These are phyloP conservation scores for Heliconius aoede DNA, from an alignment of 2,888 invertebrate genomes.

Conservation along the genomic window DNA sequence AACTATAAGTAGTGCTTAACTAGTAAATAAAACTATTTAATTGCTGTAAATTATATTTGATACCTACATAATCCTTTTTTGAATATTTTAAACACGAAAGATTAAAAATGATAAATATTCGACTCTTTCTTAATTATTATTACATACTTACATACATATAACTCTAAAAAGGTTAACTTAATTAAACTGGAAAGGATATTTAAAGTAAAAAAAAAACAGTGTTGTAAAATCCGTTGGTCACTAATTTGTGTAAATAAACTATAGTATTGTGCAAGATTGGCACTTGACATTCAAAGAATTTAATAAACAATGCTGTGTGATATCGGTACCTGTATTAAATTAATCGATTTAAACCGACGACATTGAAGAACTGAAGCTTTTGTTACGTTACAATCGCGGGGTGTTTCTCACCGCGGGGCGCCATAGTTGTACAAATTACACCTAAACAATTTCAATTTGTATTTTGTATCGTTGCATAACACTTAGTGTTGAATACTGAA, in stretches of 20 bases:
- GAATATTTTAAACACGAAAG: no score
- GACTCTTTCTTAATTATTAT: no score
- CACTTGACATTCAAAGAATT: slow-evolving; percentile 32
- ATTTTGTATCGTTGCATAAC: slow-evolving; percentile 75
- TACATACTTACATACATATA: background rate
- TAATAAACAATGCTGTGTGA: slow-evolving; percentile 24
- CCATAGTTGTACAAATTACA: slow-evolving; percentile 60
- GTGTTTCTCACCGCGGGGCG: slow-evolving; percentile 64
- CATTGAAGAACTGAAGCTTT: slow-evolving; percentile 47
- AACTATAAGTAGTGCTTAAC: no score
- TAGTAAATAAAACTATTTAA: no score
- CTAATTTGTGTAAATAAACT: background rate
- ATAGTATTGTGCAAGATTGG: slow-evolving; percentile 2
- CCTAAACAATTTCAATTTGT: slow-evolving; percentile 65
- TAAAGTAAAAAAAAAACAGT: background rate
- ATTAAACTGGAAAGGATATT: background rate
- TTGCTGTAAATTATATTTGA: no score
- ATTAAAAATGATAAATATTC: no score
- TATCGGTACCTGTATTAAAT: slow-evolving; percentile 30
- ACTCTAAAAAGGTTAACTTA: background rate
- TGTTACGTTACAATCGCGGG: slow-evolving; percentile 50
- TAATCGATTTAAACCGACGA: slow-evolving; percentile 49
- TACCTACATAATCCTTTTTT: no score
- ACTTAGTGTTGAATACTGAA: slow-evolving; percentile 68
- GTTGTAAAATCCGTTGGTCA: background rate